Evolutionary conservation across 2,113 vertebrate genomes (phyloP).

Genomic region (Macroglossus sobrinus): DNA sequence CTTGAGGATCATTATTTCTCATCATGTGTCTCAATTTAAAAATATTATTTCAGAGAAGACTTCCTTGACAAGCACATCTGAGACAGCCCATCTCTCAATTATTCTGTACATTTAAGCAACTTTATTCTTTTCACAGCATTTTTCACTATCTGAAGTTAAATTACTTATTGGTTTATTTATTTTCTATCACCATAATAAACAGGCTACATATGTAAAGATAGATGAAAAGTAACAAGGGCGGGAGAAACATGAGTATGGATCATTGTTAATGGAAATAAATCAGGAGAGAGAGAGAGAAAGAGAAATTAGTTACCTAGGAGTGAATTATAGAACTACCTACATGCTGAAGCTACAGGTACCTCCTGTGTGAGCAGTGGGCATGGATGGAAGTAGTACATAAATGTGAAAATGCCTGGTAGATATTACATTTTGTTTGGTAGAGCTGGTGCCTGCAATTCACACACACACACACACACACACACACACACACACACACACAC

Average conservation of each 20-base stretch:
- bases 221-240: background rate
- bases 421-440: background rate
- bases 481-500: too few species aligned
- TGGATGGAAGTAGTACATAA: background rate
- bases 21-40: background rate
- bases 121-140: background rate
- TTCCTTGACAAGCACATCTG: background rate
- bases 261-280: background rate
- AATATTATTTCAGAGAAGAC: background rate
- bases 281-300: background rate
- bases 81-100: background rate
- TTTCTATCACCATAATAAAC: background rate
- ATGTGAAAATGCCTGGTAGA: background rate
- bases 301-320: background rate
- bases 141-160: background rate
- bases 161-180: background rate
- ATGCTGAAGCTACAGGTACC: background rate
- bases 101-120: background rate
- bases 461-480: too few species aligned
- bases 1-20: background rate
- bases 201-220: background rate
- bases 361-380: background rate
- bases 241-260: background rate
- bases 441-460: background rate
- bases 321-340: background rate